Base-by-base conservation (phyloP, 1,140 invertebrate genomes). In the Leptinotarsa lineolata region DNA sequence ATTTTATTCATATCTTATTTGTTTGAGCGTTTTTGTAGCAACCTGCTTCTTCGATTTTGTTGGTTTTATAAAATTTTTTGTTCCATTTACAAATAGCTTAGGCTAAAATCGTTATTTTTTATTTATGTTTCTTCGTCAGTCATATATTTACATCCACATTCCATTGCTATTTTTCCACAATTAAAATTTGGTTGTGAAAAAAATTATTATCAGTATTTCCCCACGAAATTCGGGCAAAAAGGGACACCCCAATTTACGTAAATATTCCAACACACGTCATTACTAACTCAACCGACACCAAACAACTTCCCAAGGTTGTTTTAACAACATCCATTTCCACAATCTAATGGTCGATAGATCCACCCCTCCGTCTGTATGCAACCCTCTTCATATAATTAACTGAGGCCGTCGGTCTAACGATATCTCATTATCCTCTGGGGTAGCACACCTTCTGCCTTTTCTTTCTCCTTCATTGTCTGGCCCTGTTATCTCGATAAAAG, bases 351-450 rank as follows among this genome's bases (percentile, higher is more conserved):
- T 5, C 61, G 65, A 64, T 64, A 64, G 68, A 74, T 74, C 70
- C 69, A 65, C 72, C 73, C 73, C 73, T 74, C 71, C 39, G 73
- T 39, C 65, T 44, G 21, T 72, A 21, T 59, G 65, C 73, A 65
- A 74, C 76, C 76, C 76, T 77, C 73, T 77, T 70, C 71, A 60
- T 73, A 75, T 77, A 77, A 77, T 77, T 77, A 77, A 77, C 76
- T 72, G 73, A 65, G 70, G 69, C 59, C 44, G 61, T 70, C 68
- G 61, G 69, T 74, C 63, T 70, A 58, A 65, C 61, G 65, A 74
- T 74, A 74, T 74, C 68, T 74, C 68, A 74, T 74, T 74, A 74
- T 70, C 73, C 73, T 74, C 58, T 68, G 48, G 75, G 75, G 76
- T 72, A 72, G 68, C 70, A 76, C 75, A 74, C 76, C 72, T 74